A percentile compares a stretch with the other conserved stretches of the same genome.
Evolutionary conservation across 2,888 invertebrate genomes (phyloP).

Genomic region (Rhingia campestris): DNA sequence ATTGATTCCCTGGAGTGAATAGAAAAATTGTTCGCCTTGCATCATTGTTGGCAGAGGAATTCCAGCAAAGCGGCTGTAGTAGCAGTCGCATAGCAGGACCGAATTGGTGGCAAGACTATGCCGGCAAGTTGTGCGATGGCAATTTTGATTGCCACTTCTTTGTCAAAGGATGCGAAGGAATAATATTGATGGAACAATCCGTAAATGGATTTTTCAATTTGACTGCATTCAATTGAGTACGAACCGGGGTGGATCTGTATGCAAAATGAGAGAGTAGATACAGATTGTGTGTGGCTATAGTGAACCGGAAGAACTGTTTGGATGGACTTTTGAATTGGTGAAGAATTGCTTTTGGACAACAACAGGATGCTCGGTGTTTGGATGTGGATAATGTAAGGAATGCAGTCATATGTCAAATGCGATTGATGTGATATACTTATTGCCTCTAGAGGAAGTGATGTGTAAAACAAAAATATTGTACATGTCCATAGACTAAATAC

Average conservation of each 20-base stretch:
- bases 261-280: conserved; percentile 35
- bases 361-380: conserved; percentile 27
- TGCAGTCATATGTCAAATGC: conserved; percentile 43
- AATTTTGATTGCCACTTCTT: conserved; percentile 74
- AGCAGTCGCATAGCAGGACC: neutral
- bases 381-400: conserved; percentile 30
- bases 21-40: conserved; percentile 56
- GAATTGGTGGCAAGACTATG: conserved; percentile 25
- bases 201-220: conserved; percentile 74
- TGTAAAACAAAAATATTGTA: too few species aligned
- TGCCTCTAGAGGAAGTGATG: too few species aligned
- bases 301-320: conserved; percentile 38
- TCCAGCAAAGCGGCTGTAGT: conserved; percentile 11
- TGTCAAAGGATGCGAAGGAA: conserved; percentile 70
- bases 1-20: conserved; percentile 66
- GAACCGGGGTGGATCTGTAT: conserved; percentile 15
- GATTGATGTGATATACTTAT: conserved; percentile 32
- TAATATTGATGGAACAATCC: conserved; percentile 74
- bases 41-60: conserved; percentile 23
- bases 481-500: too few species aligned
- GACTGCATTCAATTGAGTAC: conserved; percentile 54
- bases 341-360: conserved; percentile 41
- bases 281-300: conserved; percentile 38
- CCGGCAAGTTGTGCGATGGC: conserved; percentile 57
- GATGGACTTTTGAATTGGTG: conserved; percentile 57